Conservation (phyloP, 2,888 invertebrate species). For the Drosophila nigricruria region DNA sequence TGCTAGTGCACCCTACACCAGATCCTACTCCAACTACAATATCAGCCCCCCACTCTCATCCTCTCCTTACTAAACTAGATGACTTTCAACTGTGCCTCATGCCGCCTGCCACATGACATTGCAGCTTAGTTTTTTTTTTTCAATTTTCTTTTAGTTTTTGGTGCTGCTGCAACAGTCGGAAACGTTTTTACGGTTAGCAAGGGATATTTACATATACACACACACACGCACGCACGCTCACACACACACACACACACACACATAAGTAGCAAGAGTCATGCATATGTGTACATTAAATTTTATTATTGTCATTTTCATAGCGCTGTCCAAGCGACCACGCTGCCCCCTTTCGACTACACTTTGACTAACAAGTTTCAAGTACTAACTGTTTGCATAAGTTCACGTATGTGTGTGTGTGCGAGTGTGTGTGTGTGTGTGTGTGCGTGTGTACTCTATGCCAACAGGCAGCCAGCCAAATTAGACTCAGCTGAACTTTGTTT, state of each 20-base stretch:
- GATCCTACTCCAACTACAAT: not conserved
- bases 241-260: slow-evolving; percentile 24
- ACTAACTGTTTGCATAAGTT: slow-evolving; percentile 65
- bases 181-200: slow-evolving; percentile 77
- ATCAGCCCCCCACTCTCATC: not conserved
- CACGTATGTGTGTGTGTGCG: slow-evolving; percentile 24
- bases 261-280: slow-evolving; percentile 36
- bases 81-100: slow-evolving; percentile 69
- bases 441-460: slow-evolving; percentile 46
- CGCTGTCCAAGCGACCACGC: slow-evolving; percentile 40
- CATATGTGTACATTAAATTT: slow-evolving; percentile 79
- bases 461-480: slow-evolving; percentile 72
- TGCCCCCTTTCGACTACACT: slow-evolving; percentile 8
- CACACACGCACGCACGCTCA: slow-evolving; percentile 16
- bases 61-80: slow-evolving; percentile 62
- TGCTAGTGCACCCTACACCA: not conserved
- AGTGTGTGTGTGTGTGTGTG: slow-evolving; percentile 22
- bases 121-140: slow-evolving; percentile 38
- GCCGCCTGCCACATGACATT: slow-evolving; percentile 55
- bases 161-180: slow-evolving; percentile 64
- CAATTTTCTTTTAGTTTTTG: slow-evolving; percentile 21
- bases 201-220: slow-evolving; percentile 71
- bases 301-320: slow-evolving; percentile 80
- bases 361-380: slow-evolving; percentile 65
- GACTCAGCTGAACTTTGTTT: slow-evolving; percentile 76